Evolutionary conservation across 2,113 vertebrate genomes (phyloP).

Genomic region (Epinephelus fuscoguttatus): DNA sequence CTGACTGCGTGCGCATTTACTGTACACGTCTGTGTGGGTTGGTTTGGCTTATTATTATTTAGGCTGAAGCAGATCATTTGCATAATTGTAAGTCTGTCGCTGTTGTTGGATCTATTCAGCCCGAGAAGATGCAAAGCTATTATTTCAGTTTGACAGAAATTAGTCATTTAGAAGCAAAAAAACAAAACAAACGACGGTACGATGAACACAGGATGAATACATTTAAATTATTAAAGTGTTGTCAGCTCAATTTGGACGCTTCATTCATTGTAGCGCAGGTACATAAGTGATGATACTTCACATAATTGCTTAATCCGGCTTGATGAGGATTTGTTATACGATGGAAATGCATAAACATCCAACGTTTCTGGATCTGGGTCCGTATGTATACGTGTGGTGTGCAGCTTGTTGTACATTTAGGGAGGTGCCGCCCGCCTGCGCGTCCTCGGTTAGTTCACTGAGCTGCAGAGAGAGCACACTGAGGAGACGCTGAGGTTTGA

Average conservation of each 20-base stretch:
- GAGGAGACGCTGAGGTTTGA: conserved; percentile 60
- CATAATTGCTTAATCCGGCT: conserved; percentile 14
- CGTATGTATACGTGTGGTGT: background rate
- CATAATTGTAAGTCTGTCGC: conserved; percentile 3
- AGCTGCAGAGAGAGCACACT: conserved; percentile 26
- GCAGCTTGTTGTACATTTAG: conserved; percentile 2
- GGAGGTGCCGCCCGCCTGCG: conserved; percentile 19
- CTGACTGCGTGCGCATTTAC: conserved; percentile 19
- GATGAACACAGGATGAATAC: conserved; percentile 22
- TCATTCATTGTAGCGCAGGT: conserved; percentile 26
- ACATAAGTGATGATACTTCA: conserved; percentile 24
- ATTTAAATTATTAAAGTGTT: conserved; percentile 38
- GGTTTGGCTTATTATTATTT: background rate
- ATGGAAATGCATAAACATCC: conserved; percentile 21
- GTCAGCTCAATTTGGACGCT: conserved; percentile 13
- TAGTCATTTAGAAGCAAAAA: conserved; percentile 7
- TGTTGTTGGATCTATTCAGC: conserved; percentile 13
- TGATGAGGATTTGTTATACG: background rate
- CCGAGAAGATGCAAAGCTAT: conserved; percentile 20
- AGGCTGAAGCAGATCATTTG: conserved; percentile 4
- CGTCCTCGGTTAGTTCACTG: conserved; percentile 36
- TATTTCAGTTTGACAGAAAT: conserved; percentile 24
- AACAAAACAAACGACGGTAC: background rate
- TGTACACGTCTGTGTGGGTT: conserved; percentile 26
- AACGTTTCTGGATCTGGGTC: background rate